Evolutionary conservation across 2,113 vertebrate species (phyloP), one percentile per base, ranked within the genome.

Genomic region (Hyperoodon ampullatus): DNA sequence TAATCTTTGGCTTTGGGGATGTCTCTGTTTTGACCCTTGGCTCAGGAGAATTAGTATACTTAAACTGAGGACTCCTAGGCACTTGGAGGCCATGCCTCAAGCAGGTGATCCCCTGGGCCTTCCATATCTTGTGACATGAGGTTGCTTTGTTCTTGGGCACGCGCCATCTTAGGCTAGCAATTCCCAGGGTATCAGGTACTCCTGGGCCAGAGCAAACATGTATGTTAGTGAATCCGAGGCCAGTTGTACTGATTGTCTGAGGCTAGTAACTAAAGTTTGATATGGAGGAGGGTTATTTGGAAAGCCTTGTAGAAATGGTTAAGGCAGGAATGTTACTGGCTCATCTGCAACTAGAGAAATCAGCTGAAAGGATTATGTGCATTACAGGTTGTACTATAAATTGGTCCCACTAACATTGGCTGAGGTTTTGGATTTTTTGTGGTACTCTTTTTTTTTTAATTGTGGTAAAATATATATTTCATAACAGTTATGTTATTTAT

Each of bases 381-480:
- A 0, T 82, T 55, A 6, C 0, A 2, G 44, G 16, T 61, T 23
- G 12, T 92, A 19, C 18, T 30, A 0, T 78, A 19, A 47, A 13
- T 65, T 47, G 55, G 33, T 94, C 33, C 23, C 16, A 0, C 8
- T 68, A 33, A 44, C 1, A 26, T 26, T 82, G 28, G 47, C 58
- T 92, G 68, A 83, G 39, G 35, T 74, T 96, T 86, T 44, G 39
- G 30, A 88, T 63, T 87, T 89, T 90, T 86, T 88, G 7, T 75
- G 82, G 26, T 77, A 8, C 14, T 58, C 21, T 81, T 86, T 42
- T 61, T 61, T 63, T 78, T 47, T 19, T 33, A 14, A n/a, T 84
- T 53, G 19, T 75, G 58, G 11, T 92, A 68, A 61, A 14, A 63
- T 58, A 55, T 50, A 28, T 68, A n/a, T 44, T 74, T 33, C 28